These are phyloP conservation scores for Cosmorhoe ocellata DNA, from an alignment of 2,888 invertebrate species.

Conservation along the genomic window DNA sequence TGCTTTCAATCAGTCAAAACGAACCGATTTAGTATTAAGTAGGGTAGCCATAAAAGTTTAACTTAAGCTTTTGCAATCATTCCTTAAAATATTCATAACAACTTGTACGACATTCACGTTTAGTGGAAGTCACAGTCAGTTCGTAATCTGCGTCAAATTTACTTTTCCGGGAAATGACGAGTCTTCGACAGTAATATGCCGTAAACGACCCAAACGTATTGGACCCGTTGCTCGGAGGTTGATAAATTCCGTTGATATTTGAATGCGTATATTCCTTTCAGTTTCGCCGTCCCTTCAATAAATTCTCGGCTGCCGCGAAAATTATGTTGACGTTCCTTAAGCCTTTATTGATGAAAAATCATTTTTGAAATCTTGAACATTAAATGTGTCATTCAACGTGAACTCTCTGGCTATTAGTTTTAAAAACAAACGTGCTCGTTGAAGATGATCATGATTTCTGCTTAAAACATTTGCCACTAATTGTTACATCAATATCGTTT, in stretches of 20 bases:
- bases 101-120: constrained; percentile 60
- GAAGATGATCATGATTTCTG: constrained; percentile 34
- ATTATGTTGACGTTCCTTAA: constrained; percentile 58
- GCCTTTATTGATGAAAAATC: constrained; percentile 63
- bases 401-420: no score
- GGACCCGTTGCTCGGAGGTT: constrained; percentile 69
- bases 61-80: constrained; percentile 31
- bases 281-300: constrained; percentile 59
- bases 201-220: constrained; percentile 78
- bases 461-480: no score
- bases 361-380: constrained; percentile 39
- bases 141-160: constrained; percentile 78
- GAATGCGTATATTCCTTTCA: constrained; percentile 74
- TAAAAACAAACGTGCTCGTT: no score
- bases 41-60: no score
- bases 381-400: constrained; percentile 42
- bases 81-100: constrained; percentile 58
- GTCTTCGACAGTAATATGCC: constrained; percentile 72
- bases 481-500: no score
- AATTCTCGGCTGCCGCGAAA: constrained; percentile 56
- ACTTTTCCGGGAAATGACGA: constrained; percentile 78
- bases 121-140: constrained; percentile 63
- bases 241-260: constrained; percentile 79
- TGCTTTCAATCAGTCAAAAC: constrained; percentile 1
- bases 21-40: constrained; percentile 44